phyloP scores from a whole-genome alignment of 2,888 invertebrate species.

The Leptarthrus brevirostris region DNA sequence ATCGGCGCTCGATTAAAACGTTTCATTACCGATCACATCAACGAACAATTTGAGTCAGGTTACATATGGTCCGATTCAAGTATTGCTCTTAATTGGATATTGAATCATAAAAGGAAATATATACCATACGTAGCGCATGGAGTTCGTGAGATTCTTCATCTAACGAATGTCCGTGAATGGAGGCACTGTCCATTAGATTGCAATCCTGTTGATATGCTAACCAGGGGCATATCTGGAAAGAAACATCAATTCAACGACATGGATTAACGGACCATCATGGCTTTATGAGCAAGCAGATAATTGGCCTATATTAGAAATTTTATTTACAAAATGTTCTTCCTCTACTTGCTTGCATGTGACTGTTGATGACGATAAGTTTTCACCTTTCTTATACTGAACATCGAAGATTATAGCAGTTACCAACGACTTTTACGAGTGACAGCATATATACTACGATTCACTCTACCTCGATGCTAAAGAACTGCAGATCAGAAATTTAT shows the following conservation, averaged over 20 bases:
- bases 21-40: not conserved
- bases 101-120: not conserved
- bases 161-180: not conserved
- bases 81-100: not conserved
- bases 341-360: constrained; percentile 5
- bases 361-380: too few species aligned
- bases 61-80: not conserved
- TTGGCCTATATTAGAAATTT: too few species aligned
- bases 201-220: not conserved
- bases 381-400: too few species aligned
- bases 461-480: too few species aligned
- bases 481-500: too few species aligned
- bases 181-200: not conserved
- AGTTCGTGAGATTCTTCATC: not conserved
- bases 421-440: too few species aligned
- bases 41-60: not conserved
- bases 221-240: not conserved
- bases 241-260: not conserved
- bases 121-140: not conserved
- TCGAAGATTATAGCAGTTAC: too few species aligned
- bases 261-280: too few species aligned
- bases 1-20: not conserved
- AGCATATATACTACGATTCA: too few species aligned
- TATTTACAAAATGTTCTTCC: not conserved
- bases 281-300: too few species aligned